Evolutionary conservation across 2,797 vertebrate species (phyloP), one percentile per base, ranked within the genome.

Genomic region (Thalassophryne amazonica): DNA sequence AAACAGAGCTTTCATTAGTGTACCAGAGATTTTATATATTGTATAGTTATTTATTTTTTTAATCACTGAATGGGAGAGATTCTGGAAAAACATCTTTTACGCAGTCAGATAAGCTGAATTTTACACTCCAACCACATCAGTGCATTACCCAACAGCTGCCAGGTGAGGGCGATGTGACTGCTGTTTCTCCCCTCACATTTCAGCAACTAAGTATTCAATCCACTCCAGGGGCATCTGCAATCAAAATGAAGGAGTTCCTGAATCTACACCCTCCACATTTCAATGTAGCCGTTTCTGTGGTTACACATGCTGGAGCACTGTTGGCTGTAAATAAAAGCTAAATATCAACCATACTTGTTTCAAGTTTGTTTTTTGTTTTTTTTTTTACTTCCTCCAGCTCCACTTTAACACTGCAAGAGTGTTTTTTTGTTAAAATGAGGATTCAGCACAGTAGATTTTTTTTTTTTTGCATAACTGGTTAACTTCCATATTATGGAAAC

Each of bases 281-380:
- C 54, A 57, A 69, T 83, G 83, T 56, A 67, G 69, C 77, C n/a
- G 3, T 60, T 60, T 58, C 50, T 69, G 56, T 78, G 83, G 80
- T 75, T 83, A 83, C 82, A 85, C 77, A 80, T 73, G 80, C 78
- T 87, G 81, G 84, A 90, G 87, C 88, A 91, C 86, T 88, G 89
- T 84, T 86, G 87, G 87, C 85, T 92, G 90, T 91, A 91, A 91
- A 92, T 92, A 92, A 92, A 87, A 87, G 87, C 87, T 79, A 80
- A 83, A n/a, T n/a, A n/a, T n/a, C n/a, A n/a, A n/a, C n/a, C n/a
- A n/a, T n/a, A n/a, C n/a, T n/a, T n/a, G n/a, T n/a, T 3, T 20
- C 19, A 3, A 19, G 19, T 3, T 3, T 3, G 19, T 20, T 20
- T 20, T 20, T 19, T 5, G 5, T 20, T 20, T 20, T 20, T 3